phyloP scores from a whole-genome alignment of 2,797 vertebrate genomes.

The Mormyrus hasselquistii region DNA sequence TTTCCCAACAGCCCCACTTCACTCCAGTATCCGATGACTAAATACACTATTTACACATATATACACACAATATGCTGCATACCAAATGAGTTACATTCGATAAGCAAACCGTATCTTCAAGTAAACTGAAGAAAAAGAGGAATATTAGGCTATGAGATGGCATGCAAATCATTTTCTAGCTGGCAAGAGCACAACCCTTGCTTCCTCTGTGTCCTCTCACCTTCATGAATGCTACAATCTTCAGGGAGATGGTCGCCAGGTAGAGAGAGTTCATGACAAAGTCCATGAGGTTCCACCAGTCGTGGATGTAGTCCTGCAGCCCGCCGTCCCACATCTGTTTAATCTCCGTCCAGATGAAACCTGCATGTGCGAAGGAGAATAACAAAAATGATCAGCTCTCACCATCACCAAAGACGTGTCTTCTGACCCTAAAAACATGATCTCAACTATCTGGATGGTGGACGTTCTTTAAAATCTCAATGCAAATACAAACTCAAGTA shows the following conservation, averaged over 20 bases:
- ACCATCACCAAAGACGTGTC: not conserved
- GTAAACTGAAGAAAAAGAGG: not conserved
- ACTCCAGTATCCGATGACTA: not conserved
- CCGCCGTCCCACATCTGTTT: slow-evolving; percentile 99
- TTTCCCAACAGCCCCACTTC: not conserved
- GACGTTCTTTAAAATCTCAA: not conserved
- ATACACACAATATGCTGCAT: not conserved
- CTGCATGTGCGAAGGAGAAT: slow-evolving; percentile 50
- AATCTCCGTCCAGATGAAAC: slow-evolving; percentile 98
- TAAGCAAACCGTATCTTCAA: not conserved
- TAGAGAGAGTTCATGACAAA: slow-evolving; percentile 99
- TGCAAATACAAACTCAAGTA: not conserved
- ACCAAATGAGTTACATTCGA: not conserved
- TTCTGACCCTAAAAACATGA: not conserved
- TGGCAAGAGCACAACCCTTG: not conserved
- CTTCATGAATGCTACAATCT: slow-evolving; percentile 91
- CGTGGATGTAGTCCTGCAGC: slow-evolving; percentile 94
- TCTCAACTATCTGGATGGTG: not conserved
- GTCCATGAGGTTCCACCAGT: slow-evolving; percentile 99
- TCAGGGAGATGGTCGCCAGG: slow-evolving; percentile 93
- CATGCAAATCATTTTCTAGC: not conserved
- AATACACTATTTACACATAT: not conserved
- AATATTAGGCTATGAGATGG: not conserved
- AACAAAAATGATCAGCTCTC: not conserved
- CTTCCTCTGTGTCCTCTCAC: slow-evolving; percentile 52